Base-by-base conservation (phyloP, 2,797 vertebrate species). In the Halcyon chelicuti region DNA sequence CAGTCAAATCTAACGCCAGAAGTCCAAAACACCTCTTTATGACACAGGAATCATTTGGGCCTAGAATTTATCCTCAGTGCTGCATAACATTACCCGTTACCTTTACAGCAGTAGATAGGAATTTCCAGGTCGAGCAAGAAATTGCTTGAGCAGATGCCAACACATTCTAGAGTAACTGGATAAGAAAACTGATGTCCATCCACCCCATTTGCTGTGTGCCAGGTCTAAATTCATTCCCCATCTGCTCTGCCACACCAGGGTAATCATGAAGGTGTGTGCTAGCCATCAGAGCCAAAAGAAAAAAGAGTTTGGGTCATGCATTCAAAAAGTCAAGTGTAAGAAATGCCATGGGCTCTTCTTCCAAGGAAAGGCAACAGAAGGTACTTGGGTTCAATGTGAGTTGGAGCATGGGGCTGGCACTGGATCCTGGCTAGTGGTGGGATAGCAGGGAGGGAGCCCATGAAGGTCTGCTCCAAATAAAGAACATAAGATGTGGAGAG, bases 101-200 rank as follows among this genome's bases (percentile, higher is more conserved):
- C 2, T 14, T 88, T 96, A 94, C 67, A 94, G 77, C 77, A 84
- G 21, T 14, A 61, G 47, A 84, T 13, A 72, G 74, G 94, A 95
- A 96, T 95, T 90, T 80, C 86, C 86, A 96, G 76, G 76, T 73
- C 63, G 63, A 91, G 42, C 55, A 75, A 86, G 63, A 78, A 86
- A 71, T 61, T 68, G 19, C 21, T 79, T 73, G 83, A 89, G 61
- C 42, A 39, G 67, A 19, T 52, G 83, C 88, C 80, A 88, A 29
- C 16, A 44, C 5, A 81, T 61, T 66, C 62, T 73, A 93, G 67
- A 35, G 49, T 57, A 62, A 57, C 9, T 37, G 62, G 51, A 12
- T 66, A 62, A 68, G 88, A 67, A 90, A 76, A n/a, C 5, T 0
- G 0, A 75, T 2, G 9, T 68, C 73, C 16, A 19, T 80, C 29